Evolutionary conservation across 2,113 vertebrate genomes (phyloP), one percentile per base, ranked within the genome.

Genomic region (Pelusios castaneus): DNA sequence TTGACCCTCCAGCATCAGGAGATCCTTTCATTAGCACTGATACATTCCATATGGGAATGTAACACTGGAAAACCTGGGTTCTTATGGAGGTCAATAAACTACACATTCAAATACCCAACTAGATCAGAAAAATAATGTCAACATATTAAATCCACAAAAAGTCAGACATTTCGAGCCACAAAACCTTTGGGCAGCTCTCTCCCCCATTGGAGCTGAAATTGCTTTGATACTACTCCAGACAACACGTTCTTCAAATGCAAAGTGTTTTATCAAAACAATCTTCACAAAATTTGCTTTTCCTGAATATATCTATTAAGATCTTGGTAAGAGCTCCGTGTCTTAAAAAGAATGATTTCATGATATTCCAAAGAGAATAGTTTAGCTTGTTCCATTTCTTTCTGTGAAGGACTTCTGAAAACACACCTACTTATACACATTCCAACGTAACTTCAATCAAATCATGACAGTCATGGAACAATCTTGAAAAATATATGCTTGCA

Each of bases 351-450:
- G 52, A 29, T 85, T 86, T 95, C 5, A 3, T 77, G 91, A 91
- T 93, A 87, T 92, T 89, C 94, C 92, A 95, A 96, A 95, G 34
- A 41, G n/a, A 85, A 1, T 56, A 81, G 6, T 34, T 89, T 95
- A 88, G 93, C n/a, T 4, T 22, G 84, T 29, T 76, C 38, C 80
- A 58, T 43, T 82, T 91, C 55, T 17, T 41, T 82, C 80, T 14
- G 3, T 47, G 3, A 76, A 55, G 41, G 55, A 45, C 17, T n/a
- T 73, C 82, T 82, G 1, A 31, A 10, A 13, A 2, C 12, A 11
- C 14, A 73, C 4, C 54, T 78, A 56, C 43, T n/a, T 51, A 73
- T 82, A 51, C 47, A 93, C 29, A 85, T 25, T 58, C 41, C 63
- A 67, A 43, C 8, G 75, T 24, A 91, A 77, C 16, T 2, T 1